A percentile compares a stretch with the other conserved stretches of the same genome.
Evolutionary conservation across 1,140 invertebrate genomes (phyloP).

Genomic region (Ceratosolen solmsi): DNA sequence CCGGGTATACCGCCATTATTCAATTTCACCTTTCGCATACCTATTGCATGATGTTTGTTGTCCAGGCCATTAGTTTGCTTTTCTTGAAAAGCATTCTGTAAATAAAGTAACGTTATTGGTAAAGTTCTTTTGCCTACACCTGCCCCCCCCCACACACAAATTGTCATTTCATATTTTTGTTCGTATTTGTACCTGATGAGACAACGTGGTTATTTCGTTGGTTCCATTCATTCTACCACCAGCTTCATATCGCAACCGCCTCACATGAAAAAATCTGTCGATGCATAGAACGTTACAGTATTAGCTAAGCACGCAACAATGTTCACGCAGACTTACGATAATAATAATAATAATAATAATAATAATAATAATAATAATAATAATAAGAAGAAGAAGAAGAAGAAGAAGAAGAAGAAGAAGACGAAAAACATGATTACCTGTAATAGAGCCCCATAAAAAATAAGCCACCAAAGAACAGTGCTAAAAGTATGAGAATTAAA

Average conservation of each 20-base stretch:
- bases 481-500: conserved; percentile 73
- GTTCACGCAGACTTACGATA: background rate
- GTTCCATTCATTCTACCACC: conserved; percentile 74
- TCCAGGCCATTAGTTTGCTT: conserved; percentile 64
- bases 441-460: conserved; percentile 90
- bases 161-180: too few relatives aligned
- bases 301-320: background rate
- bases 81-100: conserved; percentile 64
- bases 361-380: too few relatives aligned
- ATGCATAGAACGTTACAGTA: background rate
- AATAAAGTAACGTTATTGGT: background rate
- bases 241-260: conserved; percentile 78
- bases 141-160: too few relatives aligned
- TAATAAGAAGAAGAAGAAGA: too few relatives aligned
- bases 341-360: too few relatives aligned
- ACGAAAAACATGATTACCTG: conserved; percentile 74
- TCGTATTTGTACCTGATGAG: conserved; percentile 60
- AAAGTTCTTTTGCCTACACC: background rate
- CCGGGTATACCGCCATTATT: conserved; percentile 81
- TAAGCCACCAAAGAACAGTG: conserved; percentile 83
- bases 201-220: conserved; percentile 62
- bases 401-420: too few relatives aligned
- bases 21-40: conserved; percentile 58
- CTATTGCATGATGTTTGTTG: conserved; percentile 62
- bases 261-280: conserved; percentile 80